Evolutionary conservation across 2,113 vertebrate species (phyloP).

Genomic region (Heloderma charlesbogerti): DNA sequence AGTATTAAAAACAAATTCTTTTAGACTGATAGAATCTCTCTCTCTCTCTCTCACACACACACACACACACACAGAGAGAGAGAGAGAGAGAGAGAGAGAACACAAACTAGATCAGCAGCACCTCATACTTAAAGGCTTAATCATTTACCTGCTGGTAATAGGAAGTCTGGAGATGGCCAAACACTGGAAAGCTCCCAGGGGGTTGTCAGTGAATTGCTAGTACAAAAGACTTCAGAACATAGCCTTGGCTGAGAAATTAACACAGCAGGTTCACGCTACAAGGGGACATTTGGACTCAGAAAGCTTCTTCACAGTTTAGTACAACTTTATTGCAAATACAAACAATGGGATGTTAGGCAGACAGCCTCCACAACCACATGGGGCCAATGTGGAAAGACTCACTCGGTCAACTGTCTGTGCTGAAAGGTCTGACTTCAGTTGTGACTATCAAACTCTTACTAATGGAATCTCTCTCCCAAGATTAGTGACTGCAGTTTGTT

Average conservation of each 20-base stretch:
- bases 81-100: too few species aligned
- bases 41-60: background rate
- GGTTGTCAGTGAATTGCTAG: background rate
- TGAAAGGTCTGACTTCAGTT: background rate
- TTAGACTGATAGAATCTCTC: background rate
- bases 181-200: background rate
- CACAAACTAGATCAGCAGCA: too few species aligned
- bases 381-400: background rate
- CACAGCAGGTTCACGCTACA: background rate
- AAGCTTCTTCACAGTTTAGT: background rate
- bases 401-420: background rate
- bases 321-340: background rate
- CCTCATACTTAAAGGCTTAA: too few species aligned
- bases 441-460: background rate
- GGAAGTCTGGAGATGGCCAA: background rate
- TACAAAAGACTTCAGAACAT: background rate
- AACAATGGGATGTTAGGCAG: background rate
- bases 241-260: background rate
- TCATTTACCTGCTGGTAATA: too few species aligned
- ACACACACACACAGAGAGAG: background rate
- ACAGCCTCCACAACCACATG: background rate
- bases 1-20: background rate
- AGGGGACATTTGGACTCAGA: background rate
- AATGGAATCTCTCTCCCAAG: background rate
- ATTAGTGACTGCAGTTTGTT: background rate